phyloP scores from a whole-genome alignment of 2,797 vertebrate species.

The Lithobates pipiens region DNA sequence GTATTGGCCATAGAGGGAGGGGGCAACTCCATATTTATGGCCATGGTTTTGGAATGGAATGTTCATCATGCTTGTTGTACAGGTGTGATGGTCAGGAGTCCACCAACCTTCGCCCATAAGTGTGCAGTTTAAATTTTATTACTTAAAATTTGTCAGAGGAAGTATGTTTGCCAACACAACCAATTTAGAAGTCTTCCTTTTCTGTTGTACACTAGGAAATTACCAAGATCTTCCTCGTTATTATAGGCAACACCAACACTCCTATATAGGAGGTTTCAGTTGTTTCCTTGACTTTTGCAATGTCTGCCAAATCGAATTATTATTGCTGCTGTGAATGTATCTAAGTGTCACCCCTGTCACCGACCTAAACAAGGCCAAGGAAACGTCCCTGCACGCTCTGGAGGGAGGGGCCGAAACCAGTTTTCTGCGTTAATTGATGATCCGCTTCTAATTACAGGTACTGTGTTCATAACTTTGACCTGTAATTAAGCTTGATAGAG shows the following conservation, averaged over 20 bases:
- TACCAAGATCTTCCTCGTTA: no score
- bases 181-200: no score
- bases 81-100: no score
- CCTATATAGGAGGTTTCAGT: neutral
- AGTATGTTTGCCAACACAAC: no score
- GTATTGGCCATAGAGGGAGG: no score
- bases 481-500: conserved; percentile 7
- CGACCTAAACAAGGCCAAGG: neutral
- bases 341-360: neutral
- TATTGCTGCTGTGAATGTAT: neutral
- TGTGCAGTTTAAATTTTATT: no score
- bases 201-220: no score
- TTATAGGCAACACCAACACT: neutral
- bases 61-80: no score
- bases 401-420: conserved; percentile 24
- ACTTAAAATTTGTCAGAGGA: no score
- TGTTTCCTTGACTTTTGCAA: neutral
- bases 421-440: neutral
- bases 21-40: no score
- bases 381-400: neutral
- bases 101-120: no score
- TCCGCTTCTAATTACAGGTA: conserved; percentile 29
- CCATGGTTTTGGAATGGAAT: no score
- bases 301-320: neutral
- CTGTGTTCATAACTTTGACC: conserved; percentile 9